Evolutionary conservation across 2,888 invertebrate genomes (phyloP), one percentile per base, ranked within the genome.

Genomic region (Unio delphinus): DNA sequence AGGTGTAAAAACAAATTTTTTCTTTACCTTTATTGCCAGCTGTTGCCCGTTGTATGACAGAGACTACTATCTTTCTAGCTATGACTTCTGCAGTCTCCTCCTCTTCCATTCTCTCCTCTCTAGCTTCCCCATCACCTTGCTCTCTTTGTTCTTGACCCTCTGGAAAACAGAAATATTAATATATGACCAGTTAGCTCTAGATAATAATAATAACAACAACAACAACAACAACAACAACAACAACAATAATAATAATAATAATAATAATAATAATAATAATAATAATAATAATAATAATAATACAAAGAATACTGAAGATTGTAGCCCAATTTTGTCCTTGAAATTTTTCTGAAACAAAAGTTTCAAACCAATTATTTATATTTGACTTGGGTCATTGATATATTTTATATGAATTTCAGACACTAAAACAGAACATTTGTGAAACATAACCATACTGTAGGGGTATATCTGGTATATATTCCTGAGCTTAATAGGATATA

Each of bases 101-200:
- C 20, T 68, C 73, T 17, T 69, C 74, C 74, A 56, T 57, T 26
- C 58, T 55, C 20, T 67, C 45, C 28, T 62, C 60, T 26, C 34
- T 11, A 45, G 45, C 66, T 66, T 80, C 81, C 71, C 82, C 82
- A 28, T 77, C 80, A 58, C 79, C 74, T 56, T 81, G 69, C 26
- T 80, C 83, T 68, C 80, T 75, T 67, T 76, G 68, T 59, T 86
- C 82, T 26, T 79, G 75, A 23, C 85, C 85, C 60, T 81, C 79
- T 8, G 72, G 77, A 83, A 85, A 65, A 1, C 62, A 69, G 55
- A 60, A 45, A 34, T 65, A 60, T 59, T 55, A 59, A 62, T 23
- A 56, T 56, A 63, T 60, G 64, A 61, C 55, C 57, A 28, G 17
- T 63, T 23, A 61, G 61, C 34, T 57, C 18, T 18, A 11, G 30